Conservation (phyloP, 1,140 invertebrate species). For the Orius laevigatus region DNA sequence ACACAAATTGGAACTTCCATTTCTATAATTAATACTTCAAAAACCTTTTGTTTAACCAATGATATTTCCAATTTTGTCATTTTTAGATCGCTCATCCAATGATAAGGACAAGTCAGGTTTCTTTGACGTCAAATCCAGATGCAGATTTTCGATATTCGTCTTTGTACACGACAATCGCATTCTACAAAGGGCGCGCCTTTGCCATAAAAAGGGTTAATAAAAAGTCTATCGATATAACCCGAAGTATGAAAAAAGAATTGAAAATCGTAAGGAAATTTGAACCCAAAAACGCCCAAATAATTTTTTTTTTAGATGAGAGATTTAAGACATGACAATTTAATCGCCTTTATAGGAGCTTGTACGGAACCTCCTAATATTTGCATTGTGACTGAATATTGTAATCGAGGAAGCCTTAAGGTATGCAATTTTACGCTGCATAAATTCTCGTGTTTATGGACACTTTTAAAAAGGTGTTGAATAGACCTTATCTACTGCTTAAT, state of each 20-base stretch:
- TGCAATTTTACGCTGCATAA: constrained; percentile 3
- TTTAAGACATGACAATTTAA: constrained; percentile 77
- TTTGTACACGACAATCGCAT: constrained; percentile 74
- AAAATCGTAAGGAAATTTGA: constrained; percentile 51
- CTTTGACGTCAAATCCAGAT: constrained; percentile 69
- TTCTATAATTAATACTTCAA: no score
- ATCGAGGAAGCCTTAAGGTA: constrained; percentile 74
- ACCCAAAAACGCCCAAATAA: not conserved
- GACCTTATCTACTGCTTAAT: not conserved
- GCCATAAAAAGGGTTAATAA: constrained; percentile 74
- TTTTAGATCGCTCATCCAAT: constrained; percentile 19
- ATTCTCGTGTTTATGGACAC: no score
- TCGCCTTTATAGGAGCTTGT: constrained; percentile 86
- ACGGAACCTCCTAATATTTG: constrained; percentile 78
- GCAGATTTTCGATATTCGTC: constrained; percentile 68
- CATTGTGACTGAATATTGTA: constrained; percentile 80
- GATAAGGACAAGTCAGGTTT: constrained; percentile 66
- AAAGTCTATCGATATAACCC: constrained; percentile 73
- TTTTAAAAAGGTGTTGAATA: not conserved
- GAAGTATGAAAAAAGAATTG: constrained; percentile 87
- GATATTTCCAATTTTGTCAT: no score
- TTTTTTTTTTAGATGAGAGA: constrained; percentile 57
- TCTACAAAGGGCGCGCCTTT: constrained; percentile 72
- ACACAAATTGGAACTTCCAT: no score
- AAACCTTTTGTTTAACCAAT: no score